Evolutionary conservation across 1,140 invertebrate species (phyloP), one percentile per base, ranked within the genome.

Genomic region (Dolichoris vasculosae): DNA sequence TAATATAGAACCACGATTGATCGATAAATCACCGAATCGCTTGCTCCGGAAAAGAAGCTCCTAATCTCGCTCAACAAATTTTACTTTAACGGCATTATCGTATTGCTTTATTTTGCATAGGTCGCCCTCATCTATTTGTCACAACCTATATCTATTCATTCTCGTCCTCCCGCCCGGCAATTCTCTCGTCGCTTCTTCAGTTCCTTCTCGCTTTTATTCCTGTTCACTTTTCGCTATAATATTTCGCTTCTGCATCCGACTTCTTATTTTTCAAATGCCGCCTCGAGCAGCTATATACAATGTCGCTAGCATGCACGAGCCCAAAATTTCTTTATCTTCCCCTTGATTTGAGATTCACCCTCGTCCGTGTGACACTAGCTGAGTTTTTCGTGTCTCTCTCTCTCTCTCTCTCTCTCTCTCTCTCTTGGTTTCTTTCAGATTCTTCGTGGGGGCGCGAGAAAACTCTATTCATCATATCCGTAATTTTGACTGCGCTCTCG

Each of bases 381-480:
- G 38, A n/a, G 38, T 11, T 43, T 73, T 30, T 73, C 38, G 69
- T 40, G 13, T 43, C 23, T 13, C 11, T 26, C 55, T 55, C 38
- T 71, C 20, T 9, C 32, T 40, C 59, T 84, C 73, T 40, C 20
- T 17, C 20, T 63, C 20, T 76, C 51, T 43, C 71, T 85, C 79
- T 82, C 55, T 38, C 80, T 78, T 80, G 63, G 38, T 69, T 46
- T 79, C 71, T 84, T 55, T 40, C 38, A 30, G 20, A 15, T 32
- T 30, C 0, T 35, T 73, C 73, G 40, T 43, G 76, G 80, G 35
- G 43, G 40, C 43, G 30, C 32, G 43, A 82, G 83, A 67, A 86
- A 86, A 86, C 77, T 84, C 84, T 88, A 89, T 89, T 88, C 86
- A 88, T 88, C 88, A 84, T 84, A 87, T 87, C 83, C 85, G 84